Percentiles rank a stretch among this genome's conserved stretches.
phyloP scores from a whole-genome alignment of 2,113 vertebrate genomes.

The Phyllostomus hastatus region DNA sequence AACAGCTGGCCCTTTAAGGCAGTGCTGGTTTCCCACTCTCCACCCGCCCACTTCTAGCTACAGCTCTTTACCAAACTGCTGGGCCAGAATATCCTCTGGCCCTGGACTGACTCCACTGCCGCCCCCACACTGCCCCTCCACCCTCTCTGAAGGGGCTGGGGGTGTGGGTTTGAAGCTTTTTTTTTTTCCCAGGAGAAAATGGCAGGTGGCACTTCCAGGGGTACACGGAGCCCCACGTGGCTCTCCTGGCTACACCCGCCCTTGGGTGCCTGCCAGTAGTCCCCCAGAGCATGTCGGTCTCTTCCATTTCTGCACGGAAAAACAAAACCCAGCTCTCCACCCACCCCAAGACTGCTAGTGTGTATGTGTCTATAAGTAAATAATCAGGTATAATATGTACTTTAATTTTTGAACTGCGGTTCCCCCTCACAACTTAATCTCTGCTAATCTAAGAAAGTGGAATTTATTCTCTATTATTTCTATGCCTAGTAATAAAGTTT shows the following conservation, averaged over 20 bases:
- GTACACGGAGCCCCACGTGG: neutral
- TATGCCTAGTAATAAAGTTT: neutral
- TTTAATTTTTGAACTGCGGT: neutral
- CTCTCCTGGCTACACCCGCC: neutral
- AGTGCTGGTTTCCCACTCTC: neutral
- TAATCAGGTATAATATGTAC: neutral
- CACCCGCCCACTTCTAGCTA: constrained; percentile 9
- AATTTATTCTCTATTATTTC: neutral
- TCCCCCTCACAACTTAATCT: neutral
- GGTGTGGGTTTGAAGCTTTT: neutral
- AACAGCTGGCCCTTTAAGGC: constrained; percentile 50
- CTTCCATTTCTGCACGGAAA: neutral
- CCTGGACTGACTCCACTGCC: neutral
- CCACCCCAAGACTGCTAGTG: neutral
- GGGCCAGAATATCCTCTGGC: neutral
- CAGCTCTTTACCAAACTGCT: constrained; percentile 17
- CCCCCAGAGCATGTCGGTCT: neutral
- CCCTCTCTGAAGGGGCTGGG: neutral
- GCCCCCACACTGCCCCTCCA: neutral
- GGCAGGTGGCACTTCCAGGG: neutral
- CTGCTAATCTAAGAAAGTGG: neutral
- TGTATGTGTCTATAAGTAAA: neutral
- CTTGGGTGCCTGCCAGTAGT: neutral
- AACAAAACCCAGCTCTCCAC: neutral
- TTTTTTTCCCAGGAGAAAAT: neutral